Evolutionary conservation across 1,140 invertebrate species (phyloP), one percentile per base, ranked within the genome.

Genomic region (Bombus huntii): DNA sequence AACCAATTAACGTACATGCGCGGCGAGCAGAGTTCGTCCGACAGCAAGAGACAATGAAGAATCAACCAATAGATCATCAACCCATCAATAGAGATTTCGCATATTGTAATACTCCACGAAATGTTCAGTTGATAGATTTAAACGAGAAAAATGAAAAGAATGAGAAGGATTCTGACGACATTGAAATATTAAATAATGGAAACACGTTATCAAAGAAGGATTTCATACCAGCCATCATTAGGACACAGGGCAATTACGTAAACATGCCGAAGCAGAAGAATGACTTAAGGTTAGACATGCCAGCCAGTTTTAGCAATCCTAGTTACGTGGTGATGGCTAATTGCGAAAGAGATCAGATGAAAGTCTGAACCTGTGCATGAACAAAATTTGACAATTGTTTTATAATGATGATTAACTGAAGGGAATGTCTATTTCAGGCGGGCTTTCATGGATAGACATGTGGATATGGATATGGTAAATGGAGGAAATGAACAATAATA

Each of bases 221-320:
- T 31, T 88, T 77, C 2, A 44, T 76, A 42, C 86, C 92, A 22
- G 65, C 87, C 3, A 92, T 96, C 89, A 94, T 96, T 85, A 94
- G 94, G 79, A 92, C 93, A 8, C 91, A 93, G 72, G 95, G 96
- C 83, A 96, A 97, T 92, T 97, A 97, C 86, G 94, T 96, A 10
- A 97, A 96, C 89, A 97, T 97, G 93, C 95, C 95, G 0, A 92
- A 93, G 68, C 93, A 96, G 72, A 96, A 96, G 87, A 96, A 95
- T 86, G 95, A 95, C 83, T 93, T 95, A 37, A 94, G 95, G 53
- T 95, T 94, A 28, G 95, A 96, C 31, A 65, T 91, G 59, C 92
- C 93, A 2, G 92, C 93, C 53, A 93, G 93, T 71, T 96, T 95
- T 79, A 94, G 93, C 44, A 96, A 96, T 92, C 95, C 95, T 9